Conservation (phyloP, 2,113 vertebrate genomes). For the Pelmatolapia mariae region DNA sequence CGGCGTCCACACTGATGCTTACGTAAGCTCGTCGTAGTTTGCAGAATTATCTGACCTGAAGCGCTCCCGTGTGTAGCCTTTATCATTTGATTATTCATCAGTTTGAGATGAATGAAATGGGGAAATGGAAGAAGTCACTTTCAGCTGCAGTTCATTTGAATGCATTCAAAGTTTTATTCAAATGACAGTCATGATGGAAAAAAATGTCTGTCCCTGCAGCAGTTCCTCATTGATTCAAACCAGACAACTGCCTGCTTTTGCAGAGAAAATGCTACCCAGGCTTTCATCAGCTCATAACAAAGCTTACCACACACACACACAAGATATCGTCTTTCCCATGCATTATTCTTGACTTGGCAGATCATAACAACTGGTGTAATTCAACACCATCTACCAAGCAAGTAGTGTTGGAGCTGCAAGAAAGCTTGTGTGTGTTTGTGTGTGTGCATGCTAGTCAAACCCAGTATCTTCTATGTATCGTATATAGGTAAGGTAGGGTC, state of each 20-base stretch:
- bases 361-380: conserved; percentile 17
- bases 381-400: not conserved
- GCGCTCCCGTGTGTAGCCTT: not conserved
- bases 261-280: not conserved
- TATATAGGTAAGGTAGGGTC: not conserved
- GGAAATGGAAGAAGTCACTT: not conserved
- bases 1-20: not conserved
- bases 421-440: not conserved
- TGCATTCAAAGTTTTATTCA: not conserved
- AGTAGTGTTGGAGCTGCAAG: not conserved
- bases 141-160: not conserved
- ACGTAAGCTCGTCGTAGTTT: conserved; percentile 58
- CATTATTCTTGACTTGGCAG: not conserved
- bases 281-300: not conserved
- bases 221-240: not conserved
- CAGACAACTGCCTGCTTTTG: not conserved
- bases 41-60: not conserved
- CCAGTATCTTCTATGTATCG: not conserved
- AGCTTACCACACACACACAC: not conserved
- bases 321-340: conserved; percentile 12
- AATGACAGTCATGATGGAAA: not conserved
- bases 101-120: not conserved
- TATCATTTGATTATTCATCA: not conserved
- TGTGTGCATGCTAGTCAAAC: not conserved
- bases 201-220: not conserved